These are phyloP conservation scores for Lophochroa leadbeateri DNA, from an alignment of 2,113 vertebrate species.

Conservation along the genomic window DNA sequence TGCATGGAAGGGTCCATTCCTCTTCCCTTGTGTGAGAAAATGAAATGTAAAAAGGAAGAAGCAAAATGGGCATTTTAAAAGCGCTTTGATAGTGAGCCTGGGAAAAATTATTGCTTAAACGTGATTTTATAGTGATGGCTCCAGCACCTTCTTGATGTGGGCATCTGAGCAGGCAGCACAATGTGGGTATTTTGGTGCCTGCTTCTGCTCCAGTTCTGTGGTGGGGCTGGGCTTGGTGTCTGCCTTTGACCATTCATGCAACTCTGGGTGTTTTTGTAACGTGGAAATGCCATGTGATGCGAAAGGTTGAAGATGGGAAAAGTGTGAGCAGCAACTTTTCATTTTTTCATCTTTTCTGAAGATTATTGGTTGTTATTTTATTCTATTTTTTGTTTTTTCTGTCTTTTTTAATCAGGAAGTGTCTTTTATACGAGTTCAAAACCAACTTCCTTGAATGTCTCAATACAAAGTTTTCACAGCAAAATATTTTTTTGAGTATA, in stretches of 20 bases:
- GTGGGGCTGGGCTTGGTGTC: not conserved
- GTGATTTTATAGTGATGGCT: not conserved
- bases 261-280: fast-evolving
- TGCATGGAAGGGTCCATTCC: not conserved
- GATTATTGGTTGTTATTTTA: not conserved
- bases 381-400: not conserved
- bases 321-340: not conserved
- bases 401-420: not conserved
- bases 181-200: fast-evolving
- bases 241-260: not conserved
- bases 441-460: not conserved
- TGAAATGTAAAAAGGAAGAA: not conserved
- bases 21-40: not conserved
- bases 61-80: not conserved
- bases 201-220: not conserved
- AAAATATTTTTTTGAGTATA: not conserved
- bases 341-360: not conserved
- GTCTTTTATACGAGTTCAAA: not conserved
- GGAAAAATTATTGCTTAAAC: not conserved
- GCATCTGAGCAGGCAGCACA: not conserved
- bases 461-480: not conserved
- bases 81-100: not conserved
- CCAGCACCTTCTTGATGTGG: not conserved
- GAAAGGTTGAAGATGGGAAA: not conserved
- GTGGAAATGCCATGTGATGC: not conserved